Conservation (phyloP, 2,113 vertebrate species). For the Oreochromis spilurus region DNA sequence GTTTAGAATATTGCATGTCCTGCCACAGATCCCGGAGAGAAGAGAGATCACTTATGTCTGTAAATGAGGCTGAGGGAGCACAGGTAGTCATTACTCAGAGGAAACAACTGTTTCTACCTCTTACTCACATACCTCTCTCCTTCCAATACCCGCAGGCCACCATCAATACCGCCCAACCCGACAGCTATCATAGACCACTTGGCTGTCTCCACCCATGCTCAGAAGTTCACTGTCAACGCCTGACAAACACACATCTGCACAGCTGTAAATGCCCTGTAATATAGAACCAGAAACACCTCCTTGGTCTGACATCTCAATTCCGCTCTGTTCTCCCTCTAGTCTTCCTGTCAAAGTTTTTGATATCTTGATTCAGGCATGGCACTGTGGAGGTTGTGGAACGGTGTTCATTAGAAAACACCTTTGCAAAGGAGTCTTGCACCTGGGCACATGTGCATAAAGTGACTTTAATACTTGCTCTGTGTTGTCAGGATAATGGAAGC, state of each 20-base stretch:
- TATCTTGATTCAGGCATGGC: conserved; percentile 6
- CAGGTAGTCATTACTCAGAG: conserved; percentile 73
- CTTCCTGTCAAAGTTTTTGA: conserved; percentile 44
- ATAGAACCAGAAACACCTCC: conserved; percentile 50
- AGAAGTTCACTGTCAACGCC: conserved; percentile 60
- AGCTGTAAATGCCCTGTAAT: conserved; percentile 69
- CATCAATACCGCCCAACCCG: conserved; percentile 48
- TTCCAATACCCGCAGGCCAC: conserved; percentile 55
- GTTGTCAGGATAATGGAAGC: background rate
- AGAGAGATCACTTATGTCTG: conserved; percentile 17
- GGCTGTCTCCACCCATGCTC: conserved; percentile 10
- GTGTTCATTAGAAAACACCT: conserved; percentile 6
- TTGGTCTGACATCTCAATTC: conserved; percentile 62
- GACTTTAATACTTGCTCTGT: background rate
- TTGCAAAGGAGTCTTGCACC: conserved; percentile 5
- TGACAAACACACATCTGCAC: conserved; percentile 75
- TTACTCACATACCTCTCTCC: conserved; percentile 55
- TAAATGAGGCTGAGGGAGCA: conserved; percentile 66
- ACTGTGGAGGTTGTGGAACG: background rate
- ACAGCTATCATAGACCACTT: conserved; percentile 28
- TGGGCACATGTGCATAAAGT: background rate
- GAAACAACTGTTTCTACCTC: conserved; percentile 73
- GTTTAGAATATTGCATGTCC: conserved; percentile 24
- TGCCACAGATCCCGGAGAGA: conserved; percentile 20
- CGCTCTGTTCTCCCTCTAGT: conserved; percentile 12